Evolutionary conservation across 1,140 invertebrate species (phyloP), one percentile per base, ranked within the genome.

Genomic region (Drosophila lowei): DNA sequence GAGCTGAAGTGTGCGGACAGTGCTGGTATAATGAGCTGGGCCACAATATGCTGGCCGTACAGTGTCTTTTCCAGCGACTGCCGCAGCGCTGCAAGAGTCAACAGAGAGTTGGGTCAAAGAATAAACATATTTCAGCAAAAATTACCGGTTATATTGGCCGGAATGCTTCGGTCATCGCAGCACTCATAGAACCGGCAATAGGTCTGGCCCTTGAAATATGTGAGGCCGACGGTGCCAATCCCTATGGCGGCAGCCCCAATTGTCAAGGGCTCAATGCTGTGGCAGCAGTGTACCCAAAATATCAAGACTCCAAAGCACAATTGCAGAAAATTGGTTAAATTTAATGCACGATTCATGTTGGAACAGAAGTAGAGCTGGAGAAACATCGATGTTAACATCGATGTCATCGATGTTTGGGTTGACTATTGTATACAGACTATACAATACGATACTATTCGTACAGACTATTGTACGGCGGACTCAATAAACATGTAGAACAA

Each of bases 21-120:
- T 38, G 95, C 94, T 68, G 92, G 91, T 9, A 92, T 48, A 23
- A 91, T 23, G n/a, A 84, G 63, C 13, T 78, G 28, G 6, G 88
- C 67, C 0, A 94, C 94, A 63, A 96, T 93, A 49, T 95, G 94
- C 84, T 96, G 95, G 0, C 95, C 95, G 90, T 93, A 95, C 38
- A 96, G 64, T 2, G 90, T 81, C 0, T 58, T 4, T 1, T 74
- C 9, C 6, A 94, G 25, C 1, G 56, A 50, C 0, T 2, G 0
- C 38, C 79, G 28, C 18, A 94, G 74, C 8, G 60, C 93, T 80
- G 41, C 6, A 34, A 48, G 9, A 2, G 13, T 15, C 92, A 50
- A 34, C 76, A 71, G 55, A 79, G 34, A 5, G 11, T 13, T 38
- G 8, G 16, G 30, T 34, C 13, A 49, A 13, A 18, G 7, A 25